phyloP scores from a whole-genome alignment of 37 sponge, comb jelly and placozoan genomes.

The Lycopodina hypogea region DNA sequence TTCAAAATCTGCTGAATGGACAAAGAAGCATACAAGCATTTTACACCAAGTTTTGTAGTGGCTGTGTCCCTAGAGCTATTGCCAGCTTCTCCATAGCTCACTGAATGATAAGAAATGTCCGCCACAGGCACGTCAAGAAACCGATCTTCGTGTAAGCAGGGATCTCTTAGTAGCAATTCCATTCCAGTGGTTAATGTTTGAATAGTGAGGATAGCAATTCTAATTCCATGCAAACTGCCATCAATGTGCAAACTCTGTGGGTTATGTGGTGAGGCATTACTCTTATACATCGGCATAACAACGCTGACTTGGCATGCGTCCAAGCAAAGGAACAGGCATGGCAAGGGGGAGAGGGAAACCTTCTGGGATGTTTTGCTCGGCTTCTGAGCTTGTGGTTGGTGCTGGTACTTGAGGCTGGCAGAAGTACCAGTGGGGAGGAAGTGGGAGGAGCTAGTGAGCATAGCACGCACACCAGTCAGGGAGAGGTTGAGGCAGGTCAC shows the following conservation, averaged over 20 bases:
- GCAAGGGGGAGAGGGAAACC: neutral
- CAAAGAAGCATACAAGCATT: neutral
- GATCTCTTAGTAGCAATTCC: neutral
- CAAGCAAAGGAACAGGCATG: neutral
- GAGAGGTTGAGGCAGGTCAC: constrained; percentile 33
- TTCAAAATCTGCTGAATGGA: constrained; percentile 11
- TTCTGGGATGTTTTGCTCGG: neutral
- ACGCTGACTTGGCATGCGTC: constrained; percentile 6
- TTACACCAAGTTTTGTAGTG: neutral
- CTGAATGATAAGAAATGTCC: neutral
- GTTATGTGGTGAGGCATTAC: constrained; percentile 45
- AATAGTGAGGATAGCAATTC: neutral
- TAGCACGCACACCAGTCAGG: neutral
- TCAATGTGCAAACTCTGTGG: constrained; percentile 22
- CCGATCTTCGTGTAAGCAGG: neutral
- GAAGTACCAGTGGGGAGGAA: neutral
- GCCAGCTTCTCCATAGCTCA: neutral
- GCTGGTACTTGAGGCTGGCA: neutral
- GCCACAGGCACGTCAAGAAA: neutral
- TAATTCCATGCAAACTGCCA: neutral
- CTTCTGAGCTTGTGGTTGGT: neutral
- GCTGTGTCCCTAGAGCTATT: constrained; percentile 7
- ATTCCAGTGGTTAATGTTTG: neutral
- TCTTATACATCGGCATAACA: constrained; percentile 58
- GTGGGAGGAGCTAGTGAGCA: constrained; percentile 39